Evolutionary conservation across 2,888 invertebrate genomes (phyloP), one percentile per base, ranked within the genome.

Genomic region (Drosophila paracracens): DNA sequence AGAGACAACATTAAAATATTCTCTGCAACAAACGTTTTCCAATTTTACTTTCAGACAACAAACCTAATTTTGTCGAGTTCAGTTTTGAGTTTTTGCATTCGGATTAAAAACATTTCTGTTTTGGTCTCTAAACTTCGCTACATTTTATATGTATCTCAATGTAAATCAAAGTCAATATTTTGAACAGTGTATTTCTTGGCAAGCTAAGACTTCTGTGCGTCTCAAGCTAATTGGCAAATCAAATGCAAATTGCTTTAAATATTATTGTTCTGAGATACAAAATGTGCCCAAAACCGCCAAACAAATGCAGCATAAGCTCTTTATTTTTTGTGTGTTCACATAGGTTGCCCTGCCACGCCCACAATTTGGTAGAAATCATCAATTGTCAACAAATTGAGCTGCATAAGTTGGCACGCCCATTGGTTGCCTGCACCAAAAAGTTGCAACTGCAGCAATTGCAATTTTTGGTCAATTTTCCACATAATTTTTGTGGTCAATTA

Each of bases 251-350:
- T 53, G 59, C 40, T 35, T 60, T 18, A 59, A 71, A 72, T 64
- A 25, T 54, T 36, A 53, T 70, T 62, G 38, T 50, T 36, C 53
- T 57, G 43, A 25, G 43, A 58, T 50, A 46, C 59, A 63, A 53
- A 60, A 58, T 72, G 60, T 59, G 10, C 18, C 18, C 38, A 74
- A 82, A 86, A 82, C 88, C 85, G 81, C 85, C 70, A 76, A 86
- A 81, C 82, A 84, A 89, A 79, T 86, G 89, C 85, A 89, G 85
- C 81, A 89, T 80, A 80, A 66, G 78, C 80, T 72, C 69, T 82
- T 70, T 82, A 68, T 50, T 72, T 63, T 13, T 27, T 11, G 21
- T 27, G 35, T 25, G 35, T 16, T 10, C 11, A 21, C 21, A 11
- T 52, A 7, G 25, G 58, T 51, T 43, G 18, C 21, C 36, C n/a